Evolutionary conservation across 1,140 invertebrate species (phyloP).

Genomic region (Musca domestica): DNA sequence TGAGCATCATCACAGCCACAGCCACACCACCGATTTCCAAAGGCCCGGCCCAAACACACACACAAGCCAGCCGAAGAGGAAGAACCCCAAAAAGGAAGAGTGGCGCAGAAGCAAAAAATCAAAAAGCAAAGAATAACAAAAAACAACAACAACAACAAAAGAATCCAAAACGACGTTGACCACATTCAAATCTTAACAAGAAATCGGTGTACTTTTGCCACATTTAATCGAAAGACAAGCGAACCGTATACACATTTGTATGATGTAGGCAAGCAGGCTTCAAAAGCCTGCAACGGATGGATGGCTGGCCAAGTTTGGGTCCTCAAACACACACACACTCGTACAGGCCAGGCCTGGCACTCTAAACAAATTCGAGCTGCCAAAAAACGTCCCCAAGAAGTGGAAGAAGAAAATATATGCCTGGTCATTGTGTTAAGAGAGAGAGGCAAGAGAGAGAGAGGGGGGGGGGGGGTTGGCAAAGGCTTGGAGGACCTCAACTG

Average conservation of each 20-base stretch:
- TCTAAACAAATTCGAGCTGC: constrained; percentile 14
- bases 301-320: too few relatives aligned
- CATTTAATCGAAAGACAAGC: constrained; percentile 19
- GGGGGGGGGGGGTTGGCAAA: not conserved
- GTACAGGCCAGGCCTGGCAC: not conserved
- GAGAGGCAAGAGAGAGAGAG: not conserved
- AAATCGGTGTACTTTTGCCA: constrained; percentile 38
- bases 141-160: not conserved
- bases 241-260: not conserved
- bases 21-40: not conserved
- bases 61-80: constrained; percentile 32
- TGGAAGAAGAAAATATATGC: not conserved
- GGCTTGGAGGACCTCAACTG: not conserved
- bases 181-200: constrained; percentile 53
- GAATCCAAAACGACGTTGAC: constrained; percentile 5
- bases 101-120: not conserved
- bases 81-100: too few relatives aligned
- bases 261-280: too few relatives aligned
- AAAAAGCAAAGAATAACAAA: constrained; percentile 21
- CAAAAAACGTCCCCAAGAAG: not conserved
- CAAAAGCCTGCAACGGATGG: too few relatives aligned
- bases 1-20: constrained; percentile 6
- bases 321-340: not conserved
- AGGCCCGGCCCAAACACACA: not conserved
- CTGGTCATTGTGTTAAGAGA: not conserved